A percentile compares a stretch with the other conserved stretches of the same genome.
These are phyloP conservation scores for Baronia brevicornis DNA, from an alignment of 2,888 invertebrate species.

Conservation along the genomic window DNA sequence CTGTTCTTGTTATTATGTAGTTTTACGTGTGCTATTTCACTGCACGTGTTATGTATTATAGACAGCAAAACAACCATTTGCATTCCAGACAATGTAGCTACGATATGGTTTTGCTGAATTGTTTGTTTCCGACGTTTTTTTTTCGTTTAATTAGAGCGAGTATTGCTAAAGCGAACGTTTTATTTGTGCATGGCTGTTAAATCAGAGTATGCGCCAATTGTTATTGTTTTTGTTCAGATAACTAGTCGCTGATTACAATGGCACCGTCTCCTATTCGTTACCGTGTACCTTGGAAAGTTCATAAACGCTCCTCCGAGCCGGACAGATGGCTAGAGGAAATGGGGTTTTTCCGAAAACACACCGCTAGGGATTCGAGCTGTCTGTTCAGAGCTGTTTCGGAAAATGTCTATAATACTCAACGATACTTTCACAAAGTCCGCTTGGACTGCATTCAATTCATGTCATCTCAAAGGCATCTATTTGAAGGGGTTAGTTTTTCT, in stretches of 20 bases:
- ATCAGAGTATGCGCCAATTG: conserved; percentile 50
- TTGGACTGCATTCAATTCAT: conserved; percentile 84
- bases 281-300: conserved; percentile 67
- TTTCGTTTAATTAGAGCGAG: conserved; percentile 10
- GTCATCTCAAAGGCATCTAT: conserved; percentile 77
- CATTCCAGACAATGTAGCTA: conserved; percentile 60
- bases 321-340: conserved; percentile 88
- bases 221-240: conserved; percentile 72
- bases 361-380: conserved; percentile 91
- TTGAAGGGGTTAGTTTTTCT: conserved; percentile 73
- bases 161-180: conserved; percentile 16
- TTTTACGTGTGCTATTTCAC: conserved; percentile 36
- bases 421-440: conserved; percentile 84
- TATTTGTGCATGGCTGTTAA: conserved; percentile 6
- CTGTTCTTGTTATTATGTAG: conserved; percentile 29
- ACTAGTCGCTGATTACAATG: conserved; percentile 53
- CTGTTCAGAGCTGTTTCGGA: conserved; percentile 92
- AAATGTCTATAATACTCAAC: conserved; percentile 82
- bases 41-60: conserved; percentile 67
- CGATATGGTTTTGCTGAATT: conserved; percentile 52
- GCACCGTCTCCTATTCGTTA: conserved; percentile 64
- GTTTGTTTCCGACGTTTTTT: conserved; percentile 17
- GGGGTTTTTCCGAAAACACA: conserved; percentile 90
- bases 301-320: conserved; percentile 65
- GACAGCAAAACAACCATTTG: conserved; percentile 71